These are phyloP conservation scores for Drosophila pallidifrons DNA, from an alignment of 1,140 invertebrate genomes.

Conservation along the genomic window DNA sequence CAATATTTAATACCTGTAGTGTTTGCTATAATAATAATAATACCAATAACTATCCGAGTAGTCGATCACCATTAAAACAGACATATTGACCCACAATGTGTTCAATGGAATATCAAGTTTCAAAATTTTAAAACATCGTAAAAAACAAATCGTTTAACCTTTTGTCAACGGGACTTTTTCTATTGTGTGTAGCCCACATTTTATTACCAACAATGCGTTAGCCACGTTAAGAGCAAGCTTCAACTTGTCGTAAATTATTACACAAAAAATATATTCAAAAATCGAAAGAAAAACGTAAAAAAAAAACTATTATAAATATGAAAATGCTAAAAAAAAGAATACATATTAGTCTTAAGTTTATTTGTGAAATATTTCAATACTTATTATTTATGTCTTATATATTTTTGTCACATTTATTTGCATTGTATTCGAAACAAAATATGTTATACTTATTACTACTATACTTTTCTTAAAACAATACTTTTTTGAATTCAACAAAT, in stretches of 20 bases:
- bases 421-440: constrained; percentile 26
- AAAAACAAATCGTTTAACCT: constrained; percentile 53
- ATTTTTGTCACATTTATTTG: constrained; percentile 30
- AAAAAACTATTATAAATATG: constrained; percentile 56
- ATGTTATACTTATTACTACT: constrained; percentile 35
- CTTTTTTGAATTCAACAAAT: constrained; percentile 45
- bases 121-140: constrained; percentile 36
- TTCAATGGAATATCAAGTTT: constrained; percentile 51
- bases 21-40: constrained; percentile 18
- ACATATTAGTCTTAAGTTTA: constrained; percentile 66
- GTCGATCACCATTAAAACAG: constrained; percentile 16
- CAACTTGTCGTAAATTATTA: constrained; percentile 69
- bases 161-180: constrained; percentile 51
- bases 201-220: constrained; percentile 45
- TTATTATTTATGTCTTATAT: constrained; percentile 60
- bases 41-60: constrained; percentile 12
- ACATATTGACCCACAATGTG: constrained; percentile 74
- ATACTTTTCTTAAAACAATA: constrained; percentile 17
- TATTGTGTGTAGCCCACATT: constrained; percentile 51
- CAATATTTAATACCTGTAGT: constrained; percentile 26
- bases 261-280: constrained; percentile 62
- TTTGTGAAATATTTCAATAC: constrained; percentile 62
- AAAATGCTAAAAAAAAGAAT: constrained; percentile 41
- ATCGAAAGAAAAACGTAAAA: constrained; percentile 38
- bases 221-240: constrained; percentile 78